Conservation (phyloP, 1,140 invertebrate genomes). For the Saxidomus purpurata region DNA sequence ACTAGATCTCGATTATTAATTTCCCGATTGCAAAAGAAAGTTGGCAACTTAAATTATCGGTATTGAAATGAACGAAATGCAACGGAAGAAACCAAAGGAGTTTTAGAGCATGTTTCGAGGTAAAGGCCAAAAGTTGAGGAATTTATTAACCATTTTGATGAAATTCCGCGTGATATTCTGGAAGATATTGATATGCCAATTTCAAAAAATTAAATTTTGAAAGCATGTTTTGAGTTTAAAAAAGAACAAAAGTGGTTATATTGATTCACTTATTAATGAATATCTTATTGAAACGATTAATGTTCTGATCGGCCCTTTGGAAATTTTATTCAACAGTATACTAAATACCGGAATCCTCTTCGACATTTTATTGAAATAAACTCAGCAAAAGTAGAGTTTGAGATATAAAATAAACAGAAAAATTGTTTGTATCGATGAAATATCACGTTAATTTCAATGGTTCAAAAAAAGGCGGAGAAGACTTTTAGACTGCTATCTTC, state of each 20-base stretch:
- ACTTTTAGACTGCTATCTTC: too few species aligned
- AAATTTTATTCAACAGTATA: not conserved
- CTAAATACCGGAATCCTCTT: too few species aligned
- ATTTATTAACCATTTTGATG: not conserved
- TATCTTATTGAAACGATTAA: slow-evolving; percentile 5
- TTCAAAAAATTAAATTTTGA: not conserved
- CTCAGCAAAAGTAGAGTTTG: too few species aligned
- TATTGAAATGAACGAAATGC: slow-evolving; percentile 29
- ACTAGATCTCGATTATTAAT: too few species aligned
- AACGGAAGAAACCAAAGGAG: not conserved
- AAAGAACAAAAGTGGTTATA: not conserved
- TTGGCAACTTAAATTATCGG: not conserved
- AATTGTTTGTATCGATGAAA: too few species aligned
- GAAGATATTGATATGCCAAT: not conserved
- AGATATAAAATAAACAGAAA: too few species aligned
- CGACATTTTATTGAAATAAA: too few species aligned
- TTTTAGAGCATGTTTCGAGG: slow-evolving; percentile 30
- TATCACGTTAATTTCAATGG: too few species aligned
- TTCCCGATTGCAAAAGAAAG: too few species aligned
- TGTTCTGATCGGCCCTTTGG: not conserved
- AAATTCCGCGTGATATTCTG: too few species aligned
- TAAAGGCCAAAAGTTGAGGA: not conserved
- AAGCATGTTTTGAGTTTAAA: not conserved
- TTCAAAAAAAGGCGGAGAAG: too few species aligned
- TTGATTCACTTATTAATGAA: not conserved